These are phyloP conservation scores for Musca domestica DNA, from an alignment of 1,140 invertebrate genomes.

Conservation along the genomic window DNA sequence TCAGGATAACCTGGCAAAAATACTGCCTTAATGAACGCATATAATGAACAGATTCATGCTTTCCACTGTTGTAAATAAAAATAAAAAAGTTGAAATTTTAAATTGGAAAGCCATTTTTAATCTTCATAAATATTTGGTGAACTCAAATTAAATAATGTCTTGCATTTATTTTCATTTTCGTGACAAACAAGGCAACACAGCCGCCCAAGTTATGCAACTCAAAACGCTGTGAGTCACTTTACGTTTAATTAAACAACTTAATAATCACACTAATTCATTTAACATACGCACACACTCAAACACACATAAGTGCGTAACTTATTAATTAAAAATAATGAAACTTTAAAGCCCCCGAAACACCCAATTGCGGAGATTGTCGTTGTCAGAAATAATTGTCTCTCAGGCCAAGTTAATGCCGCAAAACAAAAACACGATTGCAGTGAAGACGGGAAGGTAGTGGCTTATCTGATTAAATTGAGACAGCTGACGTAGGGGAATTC, in stretches of 20 bases:
- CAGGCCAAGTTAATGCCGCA: not conserved
- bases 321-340: constrained; percentile 17
- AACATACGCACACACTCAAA: not conserved
- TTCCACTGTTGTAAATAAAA: no score
- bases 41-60: no score
- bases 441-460: not conserved
- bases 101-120: no score
- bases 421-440: not conserved
- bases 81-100: no score
- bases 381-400: not conserved
- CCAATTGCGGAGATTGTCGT: not conserved
- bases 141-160: no score
- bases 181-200: no score
- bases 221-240: not conserved
- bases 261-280: constrained; percentile 4
- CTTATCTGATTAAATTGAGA: constrained; percentile 9
- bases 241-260: constrained; percentile 4
- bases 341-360: not conserved
- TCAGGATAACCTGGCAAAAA: no score
- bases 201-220: no score
- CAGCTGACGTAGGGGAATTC: not conserved
- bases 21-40: no score
- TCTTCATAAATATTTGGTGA: no score
- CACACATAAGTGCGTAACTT: not conserved
- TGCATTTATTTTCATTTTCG: no score